Base-by-base conservation (phyloP, 2,113 vertebrate species). In the Pseudorhombus dupliciocellatus region DNA sequence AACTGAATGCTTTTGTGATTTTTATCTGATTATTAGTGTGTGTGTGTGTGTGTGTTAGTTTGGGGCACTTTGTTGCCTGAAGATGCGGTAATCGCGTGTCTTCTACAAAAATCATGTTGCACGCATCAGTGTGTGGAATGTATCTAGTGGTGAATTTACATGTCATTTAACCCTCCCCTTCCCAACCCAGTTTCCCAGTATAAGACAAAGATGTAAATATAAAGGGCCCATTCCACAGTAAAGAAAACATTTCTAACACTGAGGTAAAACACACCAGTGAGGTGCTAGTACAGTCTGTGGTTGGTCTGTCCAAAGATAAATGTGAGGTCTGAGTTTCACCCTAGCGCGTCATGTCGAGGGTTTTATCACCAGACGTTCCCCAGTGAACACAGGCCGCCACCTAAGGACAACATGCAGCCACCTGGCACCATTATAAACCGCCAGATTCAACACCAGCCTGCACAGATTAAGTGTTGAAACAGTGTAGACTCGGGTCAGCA, bases 401-500 rank as follows among this genome's bases (percentile, higher is more conserved):
- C 79, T 71, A 80, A 71, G 7, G 68, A 34, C 67, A 86, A 86
- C 77, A 88, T 50, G 20, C 24, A 54, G 51, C 73, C 44, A 46
- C 31, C 58, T 14, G 54, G 16, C 44, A 37, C 31, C 40, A 15
- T 24, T n/a, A 20, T 50, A 15, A n/a, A 8, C 6, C 37, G 40
- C 55, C 42, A 56, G 24, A 28, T 25, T 46, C 15, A 46, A 6
- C 42, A 20, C 1, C 42, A 15, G 18, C 7, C 25, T 26, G 31
- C 14, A 9, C 11, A 9, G 53, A 30, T 50, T 3, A 55, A 58
- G 22, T 30, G 73, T 31, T 72, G 28, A 20, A 60, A 67, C 24
- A 28, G 9, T 21, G 53, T 15, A 3, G 11, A 15, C 46, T n/a
- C 52, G 30, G 10, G 4, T 66, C n/a, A 21, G 28, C 21, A 66